These are phyloP conservation scores for Drosophila watanabei DNA, from an alignment of 1,140 invertebrate species.

Conservation along the genomic window DNA sequence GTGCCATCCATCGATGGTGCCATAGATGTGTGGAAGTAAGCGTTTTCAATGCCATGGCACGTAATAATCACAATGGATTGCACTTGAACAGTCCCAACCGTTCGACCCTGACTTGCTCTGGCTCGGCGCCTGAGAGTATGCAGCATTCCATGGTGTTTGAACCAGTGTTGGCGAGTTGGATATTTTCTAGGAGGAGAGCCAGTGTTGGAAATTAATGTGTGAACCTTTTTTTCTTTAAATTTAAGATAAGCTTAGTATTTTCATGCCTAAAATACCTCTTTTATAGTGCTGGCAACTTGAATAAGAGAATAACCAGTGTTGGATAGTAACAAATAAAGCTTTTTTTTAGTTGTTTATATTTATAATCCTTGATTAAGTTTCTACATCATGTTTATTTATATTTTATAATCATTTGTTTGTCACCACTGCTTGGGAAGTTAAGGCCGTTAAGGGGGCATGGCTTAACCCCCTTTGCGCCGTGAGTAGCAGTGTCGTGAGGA, in stretches of 20 bases:
- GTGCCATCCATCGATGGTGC: background rate
- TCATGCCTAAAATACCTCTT: background rate
- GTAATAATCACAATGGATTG: constrained; percentile 80
- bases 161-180: constrained; percentile 3
- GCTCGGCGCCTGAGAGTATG: constrained; percentile 59
- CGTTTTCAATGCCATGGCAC: constrained; percentile 77
- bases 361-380: background rate
- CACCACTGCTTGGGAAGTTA: constrained; percentile 13
- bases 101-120: constrained; percentile 42
- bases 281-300: background rate
- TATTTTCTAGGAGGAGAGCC: background rate
- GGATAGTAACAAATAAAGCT: background rate
- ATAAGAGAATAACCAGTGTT: background rate
- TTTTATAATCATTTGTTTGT: background rate
- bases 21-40: constrained; percentile 42
- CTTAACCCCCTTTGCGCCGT: constrained; percentile 35
- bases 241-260: background rate
- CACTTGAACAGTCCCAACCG: constrained; percentile 63
- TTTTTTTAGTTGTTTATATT: background rate
- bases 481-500: constrained; percentile 28
- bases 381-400: background rate
- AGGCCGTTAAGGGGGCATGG: constrained; percentile 9
- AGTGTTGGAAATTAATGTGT: background rate
- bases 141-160: constrained; percentile 44
- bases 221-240: no score